Conservation (phyloP, 2,113 vertebrate genomes). For the Aegithalos caudatus region DNA sequence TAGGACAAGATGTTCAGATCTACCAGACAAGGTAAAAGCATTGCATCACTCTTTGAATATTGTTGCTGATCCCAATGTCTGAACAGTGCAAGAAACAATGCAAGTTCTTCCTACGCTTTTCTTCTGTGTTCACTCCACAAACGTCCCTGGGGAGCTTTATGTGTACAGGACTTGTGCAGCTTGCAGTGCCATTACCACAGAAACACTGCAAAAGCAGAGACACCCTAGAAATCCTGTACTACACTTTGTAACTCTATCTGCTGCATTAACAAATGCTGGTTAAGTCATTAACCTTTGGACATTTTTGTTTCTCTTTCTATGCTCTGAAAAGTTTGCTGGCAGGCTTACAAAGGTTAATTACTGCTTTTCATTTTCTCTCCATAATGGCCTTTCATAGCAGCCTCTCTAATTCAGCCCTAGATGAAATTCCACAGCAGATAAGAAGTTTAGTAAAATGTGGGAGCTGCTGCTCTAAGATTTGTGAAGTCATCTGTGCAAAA, state of each 20-base stretch:
- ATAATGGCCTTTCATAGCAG: neutral
- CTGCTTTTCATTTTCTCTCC: neutral
- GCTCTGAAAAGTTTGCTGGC: neutral
- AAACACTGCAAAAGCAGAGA: neutral
- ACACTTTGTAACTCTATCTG: neutral
- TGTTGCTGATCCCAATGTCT: neutral
- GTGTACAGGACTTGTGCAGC: neutral
- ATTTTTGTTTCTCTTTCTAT: neutral
- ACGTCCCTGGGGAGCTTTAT: neutral
- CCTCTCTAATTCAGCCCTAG: neutral
- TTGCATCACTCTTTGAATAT: neutral
- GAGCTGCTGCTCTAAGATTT: neutral
- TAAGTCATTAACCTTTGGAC: fast-evolving
- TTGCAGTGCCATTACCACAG: neutral
- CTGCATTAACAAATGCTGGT: neutral
- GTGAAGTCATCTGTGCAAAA: slow-evolving; percentile 21
- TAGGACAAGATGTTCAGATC: neutral
- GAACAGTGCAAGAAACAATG: neutral
- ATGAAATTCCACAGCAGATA: neutral
- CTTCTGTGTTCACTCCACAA: neutral
- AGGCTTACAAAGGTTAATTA: neutral
- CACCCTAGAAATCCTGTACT: neutral
- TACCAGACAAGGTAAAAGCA: neutral
- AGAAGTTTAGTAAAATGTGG: neutral
- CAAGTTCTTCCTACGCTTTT: neutral